Conservation (phyloP, 2,888 invertebrate species). For the Philereme transversata region DNA sequence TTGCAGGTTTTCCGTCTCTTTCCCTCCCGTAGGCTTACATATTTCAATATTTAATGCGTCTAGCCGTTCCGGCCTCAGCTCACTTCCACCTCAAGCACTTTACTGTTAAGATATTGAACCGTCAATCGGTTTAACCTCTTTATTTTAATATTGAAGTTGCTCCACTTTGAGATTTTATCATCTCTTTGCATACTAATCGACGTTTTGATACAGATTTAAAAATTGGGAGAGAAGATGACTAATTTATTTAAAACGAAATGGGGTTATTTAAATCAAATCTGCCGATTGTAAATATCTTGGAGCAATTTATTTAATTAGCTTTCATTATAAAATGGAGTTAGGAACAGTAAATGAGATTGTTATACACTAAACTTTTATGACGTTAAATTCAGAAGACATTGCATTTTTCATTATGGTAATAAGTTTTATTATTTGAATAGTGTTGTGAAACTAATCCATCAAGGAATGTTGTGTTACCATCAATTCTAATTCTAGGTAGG, state of each 20-base stretch:
- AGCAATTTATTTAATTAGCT: slow-evolving; percentile 25
- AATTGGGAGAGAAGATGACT: slow-evolving; percentile 18
- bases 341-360: slow-evolving; percentile 11
- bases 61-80: slow-evolving; percentile 45
- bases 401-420: not conserved
- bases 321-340: slow-evolving; percentile 20
- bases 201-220: slow-evolving; percentile 17
- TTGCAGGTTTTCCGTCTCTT: slow-evolving; percentile 49
- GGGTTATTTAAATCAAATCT: slow-evolving; percentile 28
- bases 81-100: slow-evolving; percentile 42
- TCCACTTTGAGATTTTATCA: slow-evolving; percentile 23
- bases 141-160: slow-evolving; percentile 12
- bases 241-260: slow-evolving; percentile 34
- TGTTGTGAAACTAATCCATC: slow-evolving; percentile 8
- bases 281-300: slow-evolving; percentile 26
- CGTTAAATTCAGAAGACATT: not conserved
- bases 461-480: not conserved
- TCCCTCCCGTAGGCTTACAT: slow-evolving; percentile 39
- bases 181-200: slow-evolving; percentile 30
- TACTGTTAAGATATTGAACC: slow-evolving; percentile 33
- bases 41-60: slow-evolving; percentile 63
- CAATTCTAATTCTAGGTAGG: slow-evolving; percentile 17
- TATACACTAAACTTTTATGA: slow-evolving; percentile 2
- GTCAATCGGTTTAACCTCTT: slow-evolving; percentile 23
- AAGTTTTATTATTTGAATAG: not conserved